A percentile compares a stretch with the other conserved stretches of the same genome.
Evolutionary conservation across 2,888 invertebrate genomes (phyloP).

Genomic region (Andrena trimmerana): DNA sequence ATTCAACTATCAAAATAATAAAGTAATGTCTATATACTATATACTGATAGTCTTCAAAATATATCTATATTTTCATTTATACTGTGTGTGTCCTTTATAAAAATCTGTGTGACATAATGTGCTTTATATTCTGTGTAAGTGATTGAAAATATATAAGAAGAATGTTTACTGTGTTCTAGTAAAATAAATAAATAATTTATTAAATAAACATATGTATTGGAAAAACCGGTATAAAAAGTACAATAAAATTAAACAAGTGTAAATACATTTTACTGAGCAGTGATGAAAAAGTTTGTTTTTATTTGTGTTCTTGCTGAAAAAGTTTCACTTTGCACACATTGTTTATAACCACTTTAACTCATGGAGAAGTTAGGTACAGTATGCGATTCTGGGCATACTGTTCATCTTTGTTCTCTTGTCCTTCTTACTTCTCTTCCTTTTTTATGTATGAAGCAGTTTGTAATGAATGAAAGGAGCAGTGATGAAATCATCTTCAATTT

Average conservation of each 20-base stretch:
- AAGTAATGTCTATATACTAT: slow-evolving; percentile 29
- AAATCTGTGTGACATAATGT: slow-evolving; percentile 20
- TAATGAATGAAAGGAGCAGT: slow-evolving; percentile 55
- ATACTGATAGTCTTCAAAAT: slow-evolving; percentile 35
- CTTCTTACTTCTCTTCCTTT: slow-evolving; percentile 8
- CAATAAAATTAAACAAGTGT: slow-evolving; percentile 35
- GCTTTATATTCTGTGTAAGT: slow-evolving; percentile 24
- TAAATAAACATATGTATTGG: slow-evolving; percentile 49
- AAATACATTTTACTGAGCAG: slow-evolving; percentile 44
- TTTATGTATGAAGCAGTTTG: slow-evolving; percentile 16
- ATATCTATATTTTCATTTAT: slow-evolving; percentile 32
- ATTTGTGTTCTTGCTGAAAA: slow-evolving; percentile 20
- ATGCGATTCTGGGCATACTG: slow-evolving; percentile 8
- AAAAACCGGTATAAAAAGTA: slow-evolving; percentile 47
- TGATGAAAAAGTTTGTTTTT: slow-evolving; percentile 38
- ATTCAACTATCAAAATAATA: slow-evolving; percentile 19
- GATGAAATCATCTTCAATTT: slow-evolving; percentile 49
- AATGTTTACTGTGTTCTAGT: slow-evolving; percentile 19
- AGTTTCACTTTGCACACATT: slow-evolving; percentile 30
- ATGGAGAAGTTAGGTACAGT: slow-evolving; percentile 23
- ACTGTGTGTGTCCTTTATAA: slow-evolving; percentile 35
- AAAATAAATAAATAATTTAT: slow-evolving; percentile 59
- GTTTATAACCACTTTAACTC: slow-evolving; percentile 16
- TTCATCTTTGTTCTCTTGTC: slow-evolving; percentile 10
- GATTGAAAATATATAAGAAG: slow-evolving; percentile 20